Evolutionary conservation across 2,888 invertebrate genomes (phyloP).

Genomic region (Hydropsyche betteni): DNA sequence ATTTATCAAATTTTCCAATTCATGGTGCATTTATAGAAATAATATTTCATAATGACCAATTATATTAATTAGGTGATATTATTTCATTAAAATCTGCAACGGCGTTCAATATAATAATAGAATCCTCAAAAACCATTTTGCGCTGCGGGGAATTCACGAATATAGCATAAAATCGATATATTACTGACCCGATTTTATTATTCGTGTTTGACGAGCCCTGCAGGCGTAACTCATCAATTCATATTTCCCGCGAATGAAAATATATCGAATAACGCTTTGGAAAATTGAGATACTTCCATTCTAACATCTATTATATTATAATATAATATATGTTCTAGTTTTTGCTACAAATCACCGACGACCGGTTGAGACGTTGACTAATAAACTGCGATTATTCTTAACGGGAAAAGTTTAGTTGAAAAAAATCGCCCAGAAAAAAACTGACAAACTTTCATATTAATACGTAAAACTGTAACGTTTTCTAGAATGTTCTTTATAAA

Average conservation of each 20-base stretch:
- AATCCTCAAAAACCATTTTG: too few relatives aligned
- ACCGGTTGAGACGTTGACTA: slow-evolving; percentile 6
- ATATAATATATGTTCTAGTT: background rate
- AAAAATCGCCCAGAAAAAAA: background rate
- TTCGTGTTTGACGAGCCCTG: background rate
- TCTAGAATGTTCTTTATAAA: too few relatives aligned
- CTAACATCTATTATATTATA: too few relatives aligned
- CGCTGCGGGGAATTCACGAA: too few relatives aligned
- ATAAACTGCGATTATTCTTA: slow-evolving; percentile 21
- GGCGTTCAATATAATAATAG: too few relatives aligned
- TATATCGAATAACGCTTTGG: background rate
- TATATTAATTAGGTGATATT: too few relatives aligned
- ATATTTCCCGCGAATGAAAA: background rate
- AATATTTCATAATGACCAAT: too few relatives aligned
- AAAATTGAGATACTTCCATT: background rate
- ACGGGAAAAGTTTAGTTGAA: background rate
- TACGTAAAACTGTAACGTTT: slow-evolving; percentile 7
- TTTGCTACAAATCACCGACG: background rate
- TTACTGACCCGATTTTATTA: background rate
- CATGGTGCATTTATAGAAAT: too few relatives aligned
- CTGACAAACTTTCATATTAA: slow-evolving; percentile 8
- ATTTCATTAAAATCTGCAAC: too few relatives aligned
- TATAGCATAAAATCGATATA: background rate
- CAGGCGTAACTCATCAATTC: background rate
- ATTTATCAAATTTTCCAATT: too few relatives aligned